Conservation (phyloP, 1,140 invertebrate species). For the Tetramorium parvispinum region DNA sequence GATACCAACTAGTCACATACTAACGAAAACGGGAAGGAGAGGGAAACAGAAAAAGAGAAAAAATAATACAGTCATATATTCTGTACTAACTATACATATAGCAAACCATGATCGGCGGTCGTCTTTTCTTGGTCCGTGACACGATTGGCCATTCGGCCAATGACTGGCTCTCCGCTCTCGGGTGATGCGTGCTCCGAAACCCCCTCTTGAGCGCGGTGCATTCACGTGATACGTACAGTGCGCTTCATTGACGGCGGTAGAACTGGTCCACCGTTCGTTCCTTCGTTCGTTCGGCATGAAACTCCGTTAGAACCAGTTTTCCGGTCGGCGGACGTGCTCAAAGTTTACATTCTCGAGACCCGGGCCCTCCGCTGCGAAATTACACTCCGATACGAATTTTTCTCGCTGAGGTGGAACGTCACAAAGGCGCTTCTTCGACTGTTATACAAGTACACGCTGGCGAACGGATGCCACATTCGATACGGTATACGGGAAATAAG, state of each 20-base stretch:
- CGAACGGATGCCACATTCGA: too few relatives aligned
- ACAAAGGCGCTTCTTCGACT: too few relatives aligned
- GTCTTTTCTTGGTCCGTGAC: slow-evolving; percentile 64
- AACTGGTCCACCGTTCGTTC: slow-evolving; percentile 67
- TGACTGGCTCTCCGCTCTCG: slow-evolving; percentile 62
- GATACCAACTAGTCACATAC: background rate
- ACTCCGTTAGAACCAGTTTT: slow-evolving; percentile 73
- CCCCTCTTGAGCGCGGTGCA: slow-evolving; percentile 24
- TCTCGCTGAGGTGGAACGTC: too few relatives aligned
- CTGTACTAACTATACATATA: slow-evolving; percentile 15
- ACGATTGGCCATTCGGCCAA: slow-evolving; percentile 66
- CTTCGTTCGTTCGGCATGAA: slow-evolving; percentile 62
- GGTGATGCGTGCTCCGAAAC: slow-evolving; percentile 41
- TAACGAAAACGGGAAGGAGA: slow-evolving; percentile 4
- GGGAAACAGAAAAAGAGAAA: background rate
- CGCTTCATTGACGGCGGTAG: slow-evolving; percentile 69
- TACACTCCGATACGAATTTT: too few relatives aligned
- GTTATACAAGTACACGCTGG: too few relatives aligned
- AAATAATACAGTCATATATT: slow-evolving; percentile 41
- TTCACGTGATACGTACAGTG: slow-evolving; percentile 66
- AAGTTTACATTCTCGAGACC: too few relatives aligned
- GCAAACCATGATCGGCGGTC: slow-evolving; percentile 38
- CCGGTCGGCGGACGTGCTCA: slow-evolving; percentile 20
- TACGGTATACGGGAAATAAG: too few relatives aligned
- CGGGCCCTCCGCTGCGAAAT: too few relatives aligned